Conservation (phyloP, 2,888 invertebrate genomes). For the Sepiola atlantica region DNA sequence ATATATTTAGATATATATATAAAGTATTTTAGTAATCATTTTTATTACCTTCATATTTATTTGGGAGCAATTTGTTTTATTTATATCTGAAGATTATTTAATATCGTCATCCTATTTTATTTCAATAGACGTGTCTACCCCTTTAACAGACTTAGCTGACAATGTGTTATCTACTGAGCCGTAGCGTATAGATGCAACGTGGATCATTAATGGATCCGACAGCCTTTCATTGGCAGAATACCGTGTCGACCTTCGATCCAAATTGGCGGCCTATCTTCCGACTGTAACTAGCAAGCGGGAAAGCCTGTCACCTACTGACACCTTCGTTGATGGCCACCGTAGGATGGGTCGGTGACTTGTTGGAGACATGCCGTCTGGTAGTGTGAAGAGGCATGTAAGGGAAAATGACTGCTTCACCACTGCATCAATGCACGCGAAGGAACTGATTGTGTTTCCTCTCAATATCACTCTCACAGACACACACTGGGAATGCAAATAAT, state of each 20-base stretch:
- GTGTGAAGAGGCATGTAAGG: neutral
- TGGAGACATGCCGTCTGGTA: neutral
- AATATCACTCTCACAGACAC: neutral
- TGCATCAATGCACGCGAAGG: neutral
- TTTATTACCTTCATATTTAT: no score
- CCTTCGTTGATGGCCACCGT: neutral
- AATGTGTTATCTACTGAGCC: neutral
- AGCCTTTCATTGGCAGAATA: neutral
- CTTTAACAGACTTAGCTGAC: neutral
- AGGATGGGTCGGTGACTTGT: neutral
- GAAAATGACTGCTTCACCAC: neutral
- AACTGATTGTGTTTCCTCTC: neutral
- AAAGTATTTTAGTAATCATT: no score
- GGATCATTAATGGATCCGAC: neutral
- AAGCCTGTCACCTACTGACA: neutral
- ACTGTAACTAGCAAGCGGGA: neutral
- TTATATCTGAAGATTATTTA: no score
- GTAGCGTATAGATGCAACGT: neutral
- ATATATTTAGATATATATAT: no score
- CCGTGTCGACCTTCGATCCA: neutral
- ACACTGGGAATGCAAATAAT: neutral
- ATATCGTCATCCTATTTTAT: no score
- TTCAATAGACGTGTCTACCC: no score
- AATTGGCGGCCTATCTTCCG: neutral
- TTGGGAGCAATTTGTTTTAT: no score